These are phyloP conservation scores for Drosophila equinoxialis DNA, from an alignment of 1,140 invertebrate genomes.

Conservation along the genomic window DNA sequence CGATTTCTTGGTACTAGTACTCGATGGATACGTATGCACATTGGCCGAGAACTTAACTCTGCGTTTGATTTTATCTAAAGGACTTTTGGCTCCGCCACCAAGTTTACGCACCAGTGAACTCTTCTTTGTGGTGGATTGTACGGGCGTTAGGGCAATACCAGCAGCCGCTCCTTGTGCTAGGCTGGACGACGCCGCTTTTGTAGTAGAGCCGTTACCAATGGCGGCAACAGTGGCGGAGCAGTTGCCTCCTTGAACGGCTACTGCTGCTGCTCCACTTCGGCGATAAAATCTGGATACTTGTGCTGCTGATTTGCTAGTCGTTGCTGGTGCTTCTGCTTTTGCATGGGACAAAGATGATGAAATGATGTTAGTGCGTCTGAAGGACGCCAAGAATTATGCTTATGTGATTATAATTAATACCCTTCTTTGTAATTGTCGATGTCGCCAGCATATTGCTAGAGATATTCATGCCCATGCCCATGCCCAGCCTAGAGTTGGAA, in stretches of 20 bases:
- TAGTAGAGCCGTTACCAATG: conserved; percentile 14
- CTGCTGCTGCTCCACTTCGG: conserved; percentile 1
- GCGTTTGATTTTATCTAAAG: conserved; percentile 20
- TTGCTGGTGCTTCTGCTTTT: conserved; percentile 20
- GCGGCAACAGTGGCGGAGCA: not conserved
- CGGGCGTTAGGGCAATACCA: not conserved
- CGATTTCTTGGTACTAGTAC: conserved; percentile 37
- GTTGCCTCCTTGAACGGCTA: not conserved
- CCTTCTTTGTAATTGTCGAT: conserved; percentile 48
- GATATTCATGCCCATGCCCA: conserved; percentile 23
- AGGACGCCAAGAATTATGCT: conserved; percentile 28
- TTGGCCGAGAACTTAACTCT: conserved; percentile 66
- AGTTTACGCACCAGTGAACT: conserved; percentile 49
- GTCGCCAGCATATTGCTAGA: conserved; percentile 5
- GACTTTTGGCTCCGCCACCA: conserved; percentile 30
- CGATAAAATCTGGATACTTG: conserved; percentile 26
- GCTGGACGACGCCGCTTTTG: conserved; percentile 27
- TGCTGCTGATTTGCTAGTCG: conserved; percentile 5
- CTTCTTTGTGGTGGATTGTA: conserved; percentile 32
- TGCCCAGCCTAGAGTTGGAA: conserved; percentile 2
- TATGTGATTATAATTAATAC: conserved; percentile 41
- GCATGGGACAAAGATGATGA: conserved; percentile 46
- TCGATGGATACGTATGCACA: conserved; percentile 44
- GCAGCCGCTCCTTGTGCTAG: not conserved
- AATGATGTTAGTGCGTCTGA: conserved; percentile 50